Evolutionary conservation across 92 coral and sea anemone species (phyloP), one percentile per base, ranked within the genome.

Genomic region (Bergia sp.): DNA sequence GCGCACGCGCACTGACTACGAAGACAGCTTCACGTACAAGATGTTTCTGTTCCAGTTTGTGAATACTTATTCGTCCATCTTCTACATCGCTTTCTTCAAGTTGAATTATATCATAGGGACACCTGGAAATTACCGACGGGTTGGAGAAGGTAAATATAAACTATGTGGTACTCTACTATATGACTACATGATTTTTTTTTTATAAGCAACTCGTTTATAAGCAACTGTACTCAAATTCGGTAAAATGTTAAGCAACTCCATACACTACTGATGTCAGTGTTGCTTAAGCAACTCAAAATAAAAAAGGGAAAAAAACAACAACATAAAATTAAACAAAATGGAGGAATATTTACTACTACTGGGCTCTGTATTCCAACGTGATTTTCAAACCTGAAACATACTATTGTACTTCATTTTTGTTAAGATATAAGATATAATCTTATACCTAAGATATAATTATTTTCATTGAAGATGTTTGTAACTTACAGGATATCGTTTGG

Each of bases 41-140:
- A 96, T 96, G 99, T 96, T 91, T 65, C 92, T 96, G 40, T 96
- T 95, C 87, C 99, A 95, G 95, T 96, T 96, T 81, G 96, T 96
- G 37, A 96, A 96, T 87, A 94, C 92, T 10, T 96, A 96, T 64
- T 95, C 98, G 21, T 93, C 96, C 44, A 90, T 96, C 73, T 96
- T 96, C 89, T 95, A 96, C 90, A 96, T 96, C 89, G 99, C 99
- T 3, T 96, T 96, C 94, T 96, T 96, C 86, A 96, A 96, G 91
- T 82, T 94, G 58, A 93, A 96, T 73, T 85, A 92, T 37, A 91
- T 96, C 85, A 86, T 94, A 38, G 99, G 99, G 0, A 95, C 96
- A 5, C 98, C 98, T n/a, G 98, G 99, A 18, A 82, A 91, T 38
- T 96, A 93, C 82, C 89, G 89, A 55, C 92, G 96, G 23, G 47